phyloP scores from a whole-genome alignment of 2,113 vertebrate genomes.

The Varanus komodoensis region DNA sequence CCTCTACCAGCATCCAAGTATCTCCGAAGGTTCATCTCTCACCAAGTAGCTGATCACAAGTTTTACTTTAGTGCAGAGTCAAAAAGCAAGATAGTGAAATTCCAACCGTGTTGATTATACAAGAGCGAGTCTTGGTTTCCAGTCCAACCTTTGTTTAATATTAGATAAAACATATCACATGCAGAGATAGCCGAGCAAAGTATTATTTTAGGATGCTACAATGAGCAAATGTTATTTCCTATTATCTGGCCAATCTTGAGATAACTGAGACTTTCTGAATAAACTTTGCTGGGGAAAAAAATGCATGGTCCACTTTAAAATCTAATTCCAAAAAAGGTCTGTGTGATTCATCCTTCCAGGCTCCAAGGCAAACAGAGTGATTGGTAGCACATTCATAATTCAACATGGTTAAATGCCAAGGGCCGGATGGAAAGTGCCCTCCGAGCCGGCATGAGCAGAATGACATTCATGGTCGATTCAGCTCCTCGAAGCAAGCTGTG shows the following conservation, averaged over 20 bases:
- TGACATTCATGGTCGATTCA: slow-evolving; percentile 81
- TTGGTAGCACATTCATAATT: slow-evolving; percentile 81
- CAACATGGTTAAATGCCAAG: slow-evolving; percentile 79
- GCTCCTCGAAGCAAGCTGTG: slow-evolving; percentile 76
- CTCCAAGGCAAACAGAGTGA: slow-evolving; percentile 77
- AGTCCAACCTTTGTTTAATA: slow-evolving; percentile 61
- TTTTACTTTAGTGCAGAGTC: slow-evolving; percentile 42
- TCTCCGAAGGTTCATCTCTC: slow-evolving; percentile 37
- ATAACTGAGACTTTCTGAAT: slow-evolving; percentile 59
- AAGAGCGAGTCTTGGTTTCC: slow-evolving; percentile 15
- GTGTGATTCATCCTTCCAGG: slow-evolving; percentile 71
- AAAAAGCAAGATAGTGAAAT: slow-evolving; percentile 11
- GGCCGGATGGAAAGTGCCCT: slow-evolving; percentile 65
- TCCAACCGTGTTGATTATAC: slow-evolving; percentile 54
- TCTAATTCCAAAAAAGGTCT: slow-evolving; percentile 64
- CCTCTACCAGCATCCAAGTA: neutral
- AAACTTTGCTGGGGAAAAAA: slow-evolving; percentile 64
- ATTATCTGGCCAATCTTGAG: slow-evolving; percentile 53
- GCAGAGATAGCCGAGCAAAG: slow-evolving; percentile 35
- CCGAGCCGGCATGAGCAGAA: slow-evolving; percentile 56
- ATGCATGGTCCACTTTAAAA: slow-evolving; percentile 64
- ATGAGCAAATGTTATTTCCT: slow-evolving; percentile 59
- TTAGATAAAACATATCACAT: slow-evolving; percentile 60
- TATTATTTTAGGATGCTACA: slow-evolving; percentile 28
- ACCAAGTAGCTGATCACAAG: slow-evolving; percentile 13